phyloP scores from a whole-genome alignment of 2,888 invertebrate species.

The Gisinianus flammeolus region DNA sequence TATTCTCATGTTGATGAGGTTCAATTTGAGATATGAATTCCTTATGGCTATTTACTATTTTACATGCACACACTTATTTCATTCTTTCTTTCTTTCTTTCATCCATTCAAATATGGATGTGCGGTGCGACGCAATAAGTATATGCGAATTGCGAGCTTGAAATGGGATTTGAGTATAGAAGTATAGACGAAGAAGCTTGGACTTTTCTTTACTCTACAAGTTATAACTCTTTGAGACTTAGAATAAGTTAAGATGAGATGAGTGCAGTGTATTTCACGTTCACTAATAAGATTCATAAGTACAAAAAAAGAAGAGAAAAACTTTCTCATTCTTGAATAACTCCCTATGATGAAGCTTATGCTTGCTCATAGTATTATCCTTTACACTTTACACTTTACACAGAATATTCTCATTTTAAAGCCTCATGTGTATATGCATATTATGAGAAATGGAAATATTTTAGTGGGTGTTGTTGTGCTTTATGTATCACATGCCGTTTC shows the following conservation, averaged over 20 bases:
- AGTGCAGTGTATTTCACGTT: neutral
- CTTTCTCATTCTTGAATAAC: constrained; percentile 32
- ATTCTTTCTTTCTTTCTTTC: neutral
- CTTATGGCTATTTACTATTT: neutral
- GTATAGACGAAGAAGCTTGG: neutral
- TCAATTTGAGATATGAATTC: constrained; percentile 1
- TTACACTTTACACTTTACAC: too few species aligned
- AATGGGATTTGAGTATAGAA: neutral
- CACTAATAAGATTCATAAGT: neutral
- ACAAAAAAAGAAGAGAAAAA: neutral
- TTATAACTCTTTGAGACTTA: too few species aligned
- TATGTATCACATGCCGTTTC: too few species aligned
- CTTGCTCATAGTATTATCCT: constrained; percentile 8
- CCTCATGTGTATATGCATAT: too few species aligned
- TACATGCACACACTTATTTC: neutral
- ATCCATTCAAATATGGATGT: neutral
- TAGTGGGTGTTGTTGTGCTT: too few species aligned
- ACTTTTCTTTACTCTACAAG: too few species aligned
- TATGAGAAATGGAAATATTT: too few species aligned
- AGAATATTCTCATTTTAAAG: too few species aligned
- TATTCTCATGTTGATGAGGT: constrained; percentile 3
- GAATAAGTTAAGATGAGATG: neutral
- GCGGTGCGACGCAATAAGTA: too few species aligned
- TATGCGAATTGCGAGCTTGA: too few species aligned
- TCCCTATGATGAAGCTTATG: neutral